These are phyloP conservation scores for Lasius platythorax DNA, from an alignment of 2,888 invertebrate species.

Conservation along the genomic window DNA sequence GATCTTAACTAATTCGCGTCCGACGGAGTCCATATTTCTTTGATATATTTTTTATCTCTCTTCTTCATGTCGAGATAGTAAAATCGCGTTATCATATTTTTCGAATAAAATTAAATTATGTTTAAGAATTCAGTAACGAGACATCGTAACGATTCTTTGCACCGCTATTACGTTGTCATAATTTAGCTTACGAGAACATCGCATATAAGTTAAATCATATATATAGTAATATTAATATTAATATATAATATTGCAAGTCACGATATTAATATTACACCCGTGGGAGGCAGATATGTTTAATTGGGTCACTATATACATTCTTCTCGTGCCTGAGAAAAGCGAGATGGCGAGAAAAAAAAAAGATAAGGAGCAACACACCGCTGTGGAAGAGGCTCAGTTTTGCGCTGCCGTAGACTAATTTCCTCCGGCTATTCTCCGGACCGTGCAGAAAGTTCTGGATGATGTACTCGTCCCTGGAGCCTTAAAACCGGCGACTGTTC, in stretches of 20 bases:
- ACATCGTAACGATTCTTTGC: neutral
- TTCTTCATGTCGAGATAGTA: neutral
- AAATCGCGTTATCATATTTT: neutral
- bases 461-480: constrained; percentile 81
- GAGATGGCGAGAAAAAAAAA: constrained; percentile 9
- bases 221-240: neutral
- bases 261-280: constrained; percentile 30
- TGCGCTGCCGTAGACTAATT: constrained; percentile 81
- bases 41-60: neutral
- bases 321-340: constrained; percentile 11
- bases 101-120: neutral
- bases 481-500: constrained; percentile 70
- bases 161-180: neutral
- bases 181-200: neutral
- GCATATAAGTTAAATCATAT: constrained; percentile 4
- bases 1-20: neutral
- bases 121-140: neutral
- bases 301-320: constrained; percentile 1
- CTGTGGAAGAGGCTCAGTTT: constrained; percentile 71
- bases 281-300: constrained; percentile 28
- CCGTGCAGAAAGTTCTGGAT: constrained; percentile 78
- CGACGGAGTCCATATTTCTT: neutral
- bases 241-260: neutral
- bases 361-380: constrained; percentile 39
- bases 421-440: constrained; percentile 72